A percentile compares a stretch with the other conserved stretches of the same genome.
These are phyloP conservation scores for Oreochromis niloticus DNA, from an alignment of 2,113 vertebrate genomes.

Conservation along the genomic window DNA sequence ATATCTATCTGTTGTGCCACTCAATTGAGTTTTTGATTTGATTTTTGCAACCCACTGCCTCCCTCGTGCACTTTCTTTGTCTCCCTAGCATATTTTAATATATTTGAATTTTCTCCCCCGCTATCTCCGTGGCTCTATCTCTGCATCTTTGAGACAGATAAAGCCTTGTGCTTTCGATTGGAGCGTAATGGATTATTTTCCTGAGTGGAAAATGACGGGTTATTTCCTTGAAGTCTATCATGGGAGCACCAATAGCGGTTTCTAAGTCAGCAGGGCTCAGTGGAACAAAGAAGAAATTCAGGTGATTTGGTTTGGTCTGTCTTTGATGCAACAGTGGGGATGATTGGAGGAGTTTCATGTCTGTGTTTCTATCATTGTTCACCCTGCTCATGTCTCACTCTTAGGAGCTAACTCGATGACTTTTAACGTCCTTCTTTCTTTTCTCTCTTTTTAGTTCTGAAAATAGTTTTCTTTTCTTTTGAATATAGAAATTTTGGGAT, in stretches of 20 bases:
- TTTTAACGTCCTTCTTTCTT: not conserved
- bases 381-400: not conserved
- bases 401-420: not conserved
- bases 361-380: not conserved
- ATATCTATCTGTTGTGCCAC: conserved; percentile 37
- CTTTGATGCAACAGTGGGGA: not conserved
- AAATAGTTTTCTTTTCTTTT: not conserved
- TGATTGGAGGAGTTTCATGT: not conserved
- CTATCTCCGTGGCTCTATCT: not conserved
- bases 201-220: conserved; percentile 51
- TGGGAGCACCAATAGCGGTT: not conserved
- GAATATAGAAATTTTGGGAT: not conserved
- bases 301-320: conserved; percentile 14
- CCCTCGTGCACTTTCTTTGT: not conserved
- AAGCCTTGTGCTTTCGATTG: conserved; percentile 22
- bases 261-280: conserved; percentile 10
- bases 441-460: not conserved
- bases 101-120: conserved; percentile 22
- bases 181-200: conserved; percentile 44
- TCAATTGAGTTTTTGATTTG: conserved; percentile 47
- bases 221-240: conserved; percentile 46
- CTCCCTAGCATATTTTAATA: conserved; percentile 41
- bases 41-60: conserved; percentile 26
- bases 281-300: conserved; percentile 12
- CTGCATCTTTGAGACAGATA: conserved; percentile 29